These are phyloP conservation scores for Apocrypta bakeri DNA, from an alignment of 1,140 invertebrate genomes.

Conservation along the genomic window DNA sequence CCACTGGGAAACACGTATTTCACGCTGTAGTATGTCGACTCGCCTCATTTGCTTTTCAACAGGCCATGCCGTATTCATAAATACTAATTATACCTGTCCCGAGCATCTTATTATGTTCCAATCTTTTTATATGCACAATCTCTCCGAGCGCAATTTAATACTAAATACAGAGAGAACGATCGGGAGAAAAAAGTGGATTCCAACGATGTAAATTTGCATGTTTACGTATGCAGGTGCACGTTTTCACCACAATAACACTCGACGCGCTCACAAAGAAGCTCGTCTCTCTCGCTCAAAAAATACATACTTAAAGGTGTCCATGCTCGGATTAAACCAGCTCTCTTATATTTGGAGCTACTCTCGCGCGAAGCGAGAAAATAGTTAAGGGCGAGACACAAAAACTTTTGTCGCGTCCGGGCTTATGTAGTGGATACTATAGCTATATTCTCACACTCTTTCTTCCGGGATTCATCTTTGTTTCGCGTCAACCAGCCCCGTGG, in stretches of 20 bases:
- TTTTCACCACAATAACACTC: background rate
- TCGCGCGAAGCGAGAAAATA: slow-evolving; percentile 29
- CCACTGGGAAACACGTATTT: background rate
- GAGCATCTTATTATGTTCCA: background rate
- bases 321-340: slow-evolving; percentile 27
- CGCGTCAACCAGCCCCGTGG: slow-evolving; percentile 4
- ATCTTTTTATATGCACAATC: background rate
- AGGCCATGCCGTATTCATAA: background rate
- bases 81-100: slow-evolving; percentile 2
- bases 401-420: slow-evolving; percentile 36
- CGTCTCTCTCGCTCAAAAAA: background rate
- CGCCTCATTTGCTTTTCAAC: background rate
- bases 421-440: slow-evolving; percentile 37
- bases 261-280: background rate
- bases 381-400: slow-evolving; percentile 40
- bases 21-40: background rate
- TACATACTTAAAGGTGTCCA: slow-evolving; percentile 18
- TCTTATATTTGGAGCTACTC: background rate
- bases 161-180: background rate
- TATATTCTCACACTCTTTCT: background rate
- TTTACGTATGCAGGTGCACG: slow-evolving; percentile 7
- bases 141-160: background rate
- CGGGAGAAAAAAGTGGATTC: background rate
- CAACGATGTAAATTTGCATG: background rate
- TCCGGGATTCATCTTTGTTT: slow-evolving; percentile 49